phyloP scores from a whole-genome alignment of 2,797 vertebrate species.

The Chrysocyon brachyurus region DNA sequence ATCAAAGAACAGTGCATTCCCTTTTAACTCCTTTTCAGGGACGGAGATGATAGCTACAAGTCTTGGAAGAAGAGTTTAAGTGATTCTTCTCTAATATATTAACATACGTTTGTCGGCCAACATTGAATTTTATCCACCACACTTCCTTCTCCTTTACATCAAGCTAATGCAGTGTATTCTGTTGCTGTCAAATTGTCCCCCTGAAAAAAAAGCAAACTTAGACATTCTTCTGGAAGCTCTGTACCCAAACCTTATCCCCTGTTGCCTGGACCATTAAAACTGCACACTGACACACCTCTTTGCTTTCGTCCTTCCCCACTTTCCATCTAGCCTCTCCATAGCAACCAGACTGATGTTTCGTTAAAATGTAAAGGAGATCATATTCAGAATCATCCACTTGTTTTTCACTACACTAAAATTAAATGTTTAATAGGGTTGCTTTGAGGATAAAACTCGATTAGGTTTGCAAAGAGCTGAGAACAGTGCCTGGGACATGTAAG shows the following conservation, averaged over 20 bases:
- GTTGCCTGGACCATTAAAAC: background rate
- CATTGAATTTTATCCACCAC: background rate
- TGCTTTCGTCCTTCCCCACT: background rate
- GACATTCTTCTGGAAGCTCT: slow-evolving; percentile 6
- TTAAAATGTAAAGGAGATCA: background rate
- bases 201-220: background rate
- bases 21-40: slow-evolving; percentile 39
- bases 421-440: slow-evolving; percentile 39
- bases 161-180: background rate
- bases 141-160: background rate
- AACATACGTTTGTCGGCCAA: background rate
- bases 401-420: background rate
- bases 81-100: background rate
- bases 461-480: slow-evolving; percentile 24
- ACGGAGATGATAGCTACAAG: background rate
- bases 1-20: slow-evolving; percentile 28
- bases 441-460: slow-evolving; percentile 47
- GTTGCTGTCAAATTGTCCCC: background rate
- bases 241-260: background rate
- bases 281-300: background rate
- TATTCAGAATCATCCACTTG: slow-evolving; percentile 1
- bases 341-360: background rate
- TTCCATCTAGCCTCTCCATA: background rate
- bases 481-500: background rate
- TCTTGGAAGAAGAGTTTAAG: background rate